Evolutionary conservation across 37 sponge, comb jelly and placozoan genomes (phyloP).

Genomic region (Spongilla lacustris): DNA sequence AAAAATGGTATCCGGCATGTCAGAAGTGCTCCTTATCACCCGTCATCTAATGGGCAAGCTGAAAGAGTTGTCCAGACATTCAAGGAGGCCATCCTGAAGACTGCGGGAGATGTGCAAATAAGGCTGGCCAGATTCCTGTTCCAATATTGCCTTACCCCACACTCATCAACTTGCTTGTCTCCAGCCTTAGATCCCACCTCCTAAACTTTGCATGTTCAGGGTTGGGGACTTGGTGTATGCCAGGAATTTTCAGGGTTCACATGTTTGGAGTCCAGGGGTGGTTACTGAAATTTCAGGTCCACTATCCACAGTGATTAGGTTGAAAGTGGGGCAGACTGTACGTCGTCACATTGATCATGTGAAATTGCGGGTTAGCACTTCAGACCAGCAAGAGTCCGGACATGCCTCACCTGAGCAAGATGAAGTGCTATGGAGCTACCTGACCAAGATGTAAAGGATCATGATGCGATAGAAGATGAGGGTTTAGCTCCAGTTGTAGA

Average conservation of each 20-base stretch:
- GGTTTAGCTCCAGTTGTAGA: no score
- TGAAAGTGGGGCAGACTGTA: conserved; percentile 8
- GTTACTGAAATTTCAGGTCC: background rate
- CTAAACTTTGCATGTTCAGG: background rate
- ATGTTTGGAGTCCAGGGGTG: conserved; percentile 7
- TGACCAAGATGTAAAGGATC: no score
- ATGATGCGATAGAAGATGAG: no score
- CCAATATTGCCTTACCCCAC: conserved; percentile 17
- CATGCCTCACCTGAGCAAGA: no score
- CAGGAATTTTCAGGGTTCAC: background rate
- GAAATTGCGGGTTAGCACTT: no score
- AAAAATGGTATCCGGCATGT: conserved; percentile 14
- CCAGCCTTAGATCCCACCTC: conserved; percentile 11
- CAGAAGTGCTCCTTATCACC: conserved; percentile 14
- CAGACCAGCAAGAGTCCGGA: no score
- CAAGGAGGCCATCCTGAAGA: conserved; percentile 10
- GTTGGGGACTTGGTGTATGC: conserved; percentile 19
- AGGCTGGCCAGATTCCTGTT: conserved; percentile 22
- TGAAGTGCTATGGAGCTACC: no score
- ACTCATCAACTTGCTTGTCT: conserved; percentile 9
- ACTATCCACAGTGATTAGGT: background rate
- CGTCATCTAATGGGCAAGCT: conserved; percentile 14
- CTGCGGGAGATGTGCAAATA: background rate
- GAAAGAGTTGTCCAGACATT: conserved; percentile 32
- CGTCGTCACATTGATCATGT: conserved; percentile 27